Conservation (phyloP, 2,797 vertebrate genomes). For the Lagodon rhomboides region DNA sequence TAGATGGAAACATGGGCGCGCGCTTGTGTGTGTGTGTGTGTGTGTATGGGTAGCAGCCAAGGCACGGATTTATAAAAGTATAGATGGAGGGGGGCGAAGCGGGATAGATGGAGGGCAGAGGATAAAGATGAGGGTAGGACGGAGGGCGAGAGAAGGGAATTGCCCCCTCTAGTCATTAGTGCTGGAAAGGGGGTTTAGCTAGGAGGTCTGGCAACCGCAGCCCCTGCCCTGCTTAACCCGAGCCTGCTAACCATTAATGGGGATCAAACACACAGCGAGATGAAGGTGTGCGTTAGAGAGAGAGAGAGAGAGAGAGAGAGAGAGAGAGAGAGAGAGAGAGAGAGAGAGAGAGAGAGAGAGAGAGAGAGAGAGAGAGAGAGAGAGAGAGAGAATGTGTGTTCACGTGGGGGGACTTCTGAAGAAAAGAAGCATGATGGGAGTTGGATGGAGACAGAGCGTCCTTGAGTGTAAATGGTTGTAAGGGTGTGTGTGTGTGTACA, state of each 20-base stretch:
- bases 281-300: conserved; percentile 35
- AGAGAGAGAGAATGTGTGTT: conserved; percentile 4
- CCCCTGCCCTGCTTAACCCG: conserved; percentile 65
- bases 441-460: conserved; percentile 33
- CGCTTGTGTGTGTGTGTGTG: conserved; percentile 16
- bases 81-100: conserved; percentile 41
- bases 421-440: conserved; percentile 36
- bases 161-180: conserved; percentile 77
- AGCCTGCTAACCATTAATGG: conserved; percentile 74
- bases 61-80: conserved; percentile 69
- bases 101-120: conserved; percentile 70
- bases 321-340: too few species aligned
- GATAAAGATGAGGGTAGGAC: conserved; percentile 70
- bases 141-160: conserved; percentile 67
- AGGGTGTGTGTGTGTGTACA: conserved; percentile 20
- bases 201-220: conserved; percentile 62
- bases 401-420: conserved; percentile 12
- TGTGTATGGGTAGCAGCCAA: conserved; percentile 37
- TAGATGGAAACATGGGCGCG: conserved; percentile 66
- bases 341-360: too few species aligned
- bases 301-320: neutral
- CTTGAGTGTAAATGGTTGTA: conserved; percentile 35
- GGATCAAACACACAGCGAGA: conserved; percentile 71
- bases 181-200: conserved; percentile 64
- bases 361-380: neutral